phyloP scores from a whole-genome alignment of 2,113 vertebrate species.

The Hemichromis elongatus region DNA sequence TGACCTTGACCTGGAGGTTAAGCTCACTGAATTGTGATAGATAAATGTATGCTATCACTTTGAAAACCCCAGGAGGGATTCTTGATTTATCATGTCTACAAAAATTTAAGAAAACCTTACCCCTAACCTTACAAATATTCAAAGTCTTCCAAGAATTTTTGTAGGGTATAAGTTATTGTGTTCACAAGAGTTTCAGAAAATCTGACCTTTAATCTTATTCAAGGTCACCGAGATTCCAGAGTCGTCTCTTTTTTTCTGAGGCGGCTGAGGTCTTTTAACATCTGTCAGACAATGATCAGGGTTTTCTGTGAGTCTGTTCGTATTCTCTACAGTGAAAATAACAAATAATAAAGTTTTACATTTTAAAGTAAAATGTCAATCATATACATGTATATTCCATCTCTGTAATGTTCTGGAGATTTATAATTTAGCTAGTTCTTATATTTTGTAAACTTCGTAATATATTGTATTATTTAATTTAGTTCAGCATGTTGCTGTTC shows the following conservation, averaged over 20 bases:
- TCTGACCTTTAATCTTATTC: not conserved
- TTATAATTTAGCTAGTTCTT: not conserved
- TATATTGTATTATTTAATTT: too few species aligned
- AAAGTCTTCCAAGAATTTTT: rapidly evolving
- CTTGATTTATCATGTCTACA: not conserved
- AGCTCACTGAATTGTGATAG: not conserved
- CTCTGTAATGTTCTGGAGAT: not conserved
- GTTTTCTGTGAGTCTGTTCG: too few species aligned
- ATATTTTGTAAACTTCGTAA: not conserved
- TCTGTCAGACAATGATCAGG: too few species aligned
- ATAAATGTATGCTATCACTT: not conserved
- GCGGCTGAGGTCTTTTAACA: not conserved
- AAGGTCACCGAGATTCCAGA: not conserved
- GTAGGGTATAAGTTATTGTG: rapidly evolving
- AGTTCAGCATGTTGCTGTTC: too few species aligned
- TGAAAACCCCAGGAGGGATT: not conserved
- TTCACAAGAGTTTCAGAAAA: not conserved
- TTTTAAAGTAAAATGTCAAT: not conserved
- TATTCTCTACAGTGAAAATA: not conserved
- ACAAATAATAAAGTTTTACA: not conserved
- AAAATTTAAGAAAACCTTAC: not conserved
- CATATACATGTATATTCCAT: not conserved
- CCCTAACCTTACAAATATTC: not conserved
- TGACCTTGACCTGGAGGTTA: rapidly evolving
- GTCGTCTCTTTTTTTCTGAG: not conserved